Base-by-base conservation (phyloP, 53 echinoderm and acorn worm genomes). In the Luidia sarsii region DNA sequence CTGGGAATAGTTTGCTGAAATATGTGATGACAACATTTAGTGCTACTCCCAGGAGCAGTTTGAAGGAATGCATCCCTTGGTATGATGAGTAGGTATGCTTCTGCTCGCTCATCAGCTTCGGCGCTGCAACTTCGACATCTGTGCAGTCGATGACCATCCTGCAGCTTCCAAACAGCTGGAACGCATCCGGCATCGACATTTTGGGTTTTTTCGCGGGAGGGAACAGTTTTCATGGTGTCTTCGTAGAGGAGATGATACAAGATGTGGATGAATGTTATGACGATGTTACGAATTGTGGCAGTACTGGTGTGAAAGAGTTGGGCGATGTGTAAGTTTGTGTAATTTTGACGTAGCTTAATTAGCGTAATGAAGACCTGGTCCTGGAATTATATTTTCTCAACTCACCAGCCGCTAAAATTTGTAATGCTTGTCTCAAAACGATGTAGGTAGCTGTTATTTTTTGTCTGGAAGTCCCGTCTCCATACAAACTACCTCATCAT, bases 61-160 rank as follows among this genome's bases (percentile, higher is more conserved):
- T 41, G 41, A 41, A 41, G 6, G 41, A 41, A 41, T 41, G 41
- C 41, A 41, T 41, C 6, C 41, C 11, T 11, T 41, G 41, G 41
- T 41, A 41, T 41, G 41, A 7, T 6, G 41, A 41, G 56, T 56
- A 56, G 5, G 56, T 56, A 6, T 15, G 7, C 56, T 56, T 56
- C 56, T 56, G 56, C 4, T 56, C 41, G 11, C 41, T 41, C 41
- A 41, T 41, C 6, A 41, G 31, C 19, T 19, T 22, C 21, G 54
- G 67, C 29, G 82, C 67, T 33, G 71, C 73, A n/a, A 39, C 30
- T 48, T 84, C 48, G 16, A 73, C 74, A 59, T 84, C 73, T 29
- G 64, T 84, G 64, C 74, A 84, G 63, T 84, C 72, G 16, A 84
- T 48, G 8, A 72, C 64, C 31, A 84, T 73, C 3, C 61, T 38